Evolutionary conservation across 2,888 invertebrate species (phyloP).

Genomic region (Mimas tiliae): DNA sequence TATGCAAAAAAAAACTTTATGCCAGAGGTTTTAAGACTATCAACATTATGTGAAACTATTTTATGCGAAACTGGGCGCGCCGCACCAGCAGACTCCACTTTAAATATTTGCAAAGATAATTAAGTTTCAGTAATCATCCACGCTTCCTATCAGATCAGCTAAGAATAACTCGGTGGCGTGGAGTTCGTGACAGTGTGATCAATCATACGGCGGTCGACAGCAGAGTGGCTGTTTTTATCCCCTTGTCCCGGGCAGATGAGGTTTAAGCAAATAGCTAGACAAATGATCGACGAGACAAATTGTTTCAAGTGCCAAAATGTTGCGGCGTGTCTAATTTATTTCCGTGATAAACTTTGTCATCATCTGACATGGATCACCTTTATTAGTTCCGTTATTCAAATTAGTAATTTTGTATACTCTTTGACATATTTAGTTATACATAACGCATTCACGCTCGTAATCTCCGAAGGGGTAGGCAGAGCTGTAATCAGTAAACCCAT

Average conservation of each 20-base stretch:
- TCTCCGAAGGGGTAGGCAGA: no score
- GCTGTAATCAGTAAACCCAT: no score
- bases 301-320: constrained; percentile 57
- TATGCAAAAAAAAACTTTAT: no score
- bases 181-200: constrained; percentile 48
- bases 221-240: constrained; percentile 62
- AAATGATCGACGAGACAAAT: constrained; percentile 72
- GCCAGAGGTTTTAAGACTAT: no score
- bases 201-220: constrained; percentile 63
- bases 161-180: constrained; percentile 55
- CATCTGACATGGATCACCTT: not conserved
- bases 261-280: constrained; percentile 66
- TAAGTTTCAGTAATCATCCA: constrained; percentile 32
- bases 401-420: not conserved
- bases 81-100: no score
- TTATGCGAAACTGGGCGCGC: no score
- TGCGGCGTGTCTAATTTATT: constrained; percentile 50
- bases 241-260: constrained; percentile 65
- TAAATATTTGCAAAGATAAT: constrained; percentile 20
- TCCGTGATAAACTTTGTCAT: constrained; percentile 20
- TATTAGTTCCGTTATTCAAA: not conserved
- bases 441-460: no score
- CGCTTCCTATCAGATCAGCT: constrained; percentile 45
- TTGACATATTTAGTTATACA: no score
- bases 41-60: no score